Base-by-base conservation (phyloP, 2,888 invertebrate genomes). In the Timema podura region DNA sequence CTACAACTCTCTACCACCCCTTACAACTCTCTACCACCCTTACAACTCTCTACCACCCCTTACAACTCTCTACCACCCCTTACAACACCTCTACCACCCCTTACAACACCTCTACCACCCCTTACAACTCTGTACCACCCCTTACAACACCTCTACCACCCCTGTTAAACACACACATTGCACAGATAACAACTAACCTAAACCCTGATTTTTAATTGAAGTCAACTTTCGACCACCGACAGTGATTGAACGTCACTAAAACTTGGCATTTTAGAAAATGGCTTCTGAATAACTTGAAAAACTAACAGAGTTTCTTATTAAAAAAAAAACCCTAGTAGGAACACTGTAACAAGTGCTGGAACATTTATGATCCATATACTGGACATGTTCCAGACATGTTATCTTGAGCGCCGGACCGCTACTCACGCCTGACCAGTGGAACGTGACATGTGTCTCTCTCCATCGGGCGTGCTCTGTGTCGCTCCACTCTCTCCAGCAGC, bases 391-490 rank as follows among this genome's bases (percentile, higher is more conserved):
- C 75, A 88, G 93, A 73, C 93, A 94, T 78, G 87, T 93, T 15
- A 88, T 96, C 74, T 84, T 95, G 71, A 92, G 92, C 72, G 92
- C 92, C 44, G 73, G 81, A 2, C 90, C 91, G 77, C 86, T 94
- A 57, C 84, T 96, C 68, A 91, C 91, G 5, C 86, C 90, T 64
- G 86, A 88, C 68, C 93, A 95, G 81, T 97, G 96, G 96, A 89
- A 91, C 81, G 89, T 95, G 47, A 87, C 92, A 67, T 91, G 91
- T 71, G 88, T 89, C 64, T 91, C 91, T 64, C 86, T 96, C 70
- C 91, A 93, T 77, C 86, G 92, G 77, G 93, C 95, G 48, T 91
- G 93, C 76, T 89, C 90, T 48, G 89, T 93, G n/a, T 95, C 95
- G 67, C 87, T 96, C 68, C 91, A 92, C 74, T 93, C 95, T 49